Conservation (phyloP, 2,888 invertebrate genomes). For the Seladonia tumulorum region DNA sequence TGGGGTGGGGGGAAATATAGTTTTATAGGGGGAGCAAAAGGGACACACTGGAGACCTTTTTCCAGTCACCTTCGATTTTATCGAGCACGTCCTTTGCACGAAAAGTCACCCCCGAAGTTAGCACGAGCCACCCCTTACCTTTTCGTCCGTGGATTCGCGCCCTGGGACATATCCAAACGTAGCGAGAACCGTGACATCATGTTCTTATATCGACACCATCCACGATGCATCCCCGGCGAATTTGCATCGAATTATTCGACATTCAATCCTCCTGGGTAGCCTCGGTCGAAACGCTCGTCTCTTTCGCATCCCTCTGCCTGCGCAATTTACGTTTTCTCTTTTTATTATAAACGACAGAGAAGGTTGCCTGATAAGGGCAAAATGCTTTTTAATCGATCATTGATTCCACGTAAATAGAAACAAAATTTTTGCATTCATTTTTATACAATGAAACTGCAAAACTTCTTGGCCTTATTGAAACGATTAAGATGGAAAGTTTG, state of each 20-base stretch:
- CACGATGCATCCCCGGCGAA: conserved; percentile 16
- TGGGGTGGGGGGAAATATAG: background rate
- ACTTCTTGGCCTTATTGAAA: too few species aligned
- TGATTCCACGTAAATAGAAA: too few species aligned
- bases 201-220: background rate
- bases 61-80: conserved; percentile 11
- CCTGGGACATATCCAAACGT: conserved; percentile 32
- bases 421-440: too few species aligned
- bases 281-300: conserved; percentile 37
- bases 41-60: conserved; percentile 3
- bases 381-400: too few species aligned
- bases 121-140: conserved; percentile 36
- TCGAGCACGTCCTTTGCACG: conserved; percentile 36
- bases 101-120: background rate
- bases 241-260: conserved; percentile 48
- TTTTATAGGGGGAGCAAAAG: background rate
- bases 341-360: too few species aligned
- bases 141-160: conserved; percentile 11
- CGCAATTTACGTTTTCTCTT: conserved; percentile 29
- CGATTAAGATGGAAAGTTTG: too few species aligned
- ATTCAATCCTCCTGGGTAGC: conserved; percentile 37
- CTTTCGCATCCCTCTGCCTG: conserved; percentile 51
- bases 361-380: too few species aligned
- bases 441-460: too few species aligned
- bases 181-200: background rate